A percentile compares a stretch with the other conserved stretches of the same genome.
Conservation (phyloP, 2,888 invertebrate genomes). For the Digitonthophagus gazella region DNA sequence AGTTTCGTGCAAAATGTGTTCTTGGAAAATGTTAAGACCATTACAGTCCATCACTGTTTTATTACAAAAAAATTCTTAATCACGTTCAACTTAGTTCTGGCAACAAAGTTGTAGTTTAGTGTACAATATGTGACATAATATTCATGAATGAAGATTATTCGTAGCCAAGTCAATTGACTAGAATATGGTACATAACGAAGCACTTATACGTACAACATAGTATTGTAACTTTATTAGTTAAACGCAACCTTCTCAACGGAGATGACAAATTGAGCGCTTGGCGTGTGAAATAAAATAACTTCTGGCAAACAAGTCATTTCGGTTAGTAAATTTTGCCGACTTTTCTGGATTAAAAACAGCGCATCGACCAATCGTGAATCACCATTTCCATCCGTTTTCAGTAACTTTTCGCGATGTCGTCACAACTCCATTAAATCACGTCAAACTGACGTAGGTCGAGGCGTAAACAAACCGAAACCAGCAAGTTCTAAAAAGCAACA, state of each 20-base stretch:
- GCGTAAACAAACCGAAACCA: neutral
- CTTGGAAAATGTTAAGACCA: no score
- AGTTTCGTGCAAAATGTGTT: no score
- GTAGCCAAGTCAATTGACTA: neutral
- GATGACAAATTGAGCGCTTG: neutral
- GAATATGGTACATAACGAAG: neutral
- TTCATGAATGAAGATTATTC: neutral
- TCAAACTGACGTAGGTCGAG: constrained; percentile 1
- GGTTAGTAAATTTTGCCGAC: neutral
- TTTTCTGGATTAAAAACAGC: neutral
- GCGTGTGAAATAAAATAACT: neutral
- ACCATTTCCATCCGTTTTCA: neutral
- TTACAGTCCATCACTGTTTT: no score
- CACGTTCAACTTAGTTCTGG: no score
- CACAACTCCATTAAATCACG: neutral
- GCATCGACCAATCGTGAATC: neutral
- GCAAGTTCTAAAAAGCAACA: neutral
- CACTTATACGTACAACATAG: neutral
- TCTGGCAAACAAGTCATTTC: neutral
- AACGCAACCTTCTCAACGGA: neutral
- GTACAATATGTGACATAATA: no score
- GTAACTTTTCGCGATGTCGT: neutral
- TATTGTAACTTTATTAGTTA: neutral
- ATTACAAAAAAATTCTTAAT: no score
- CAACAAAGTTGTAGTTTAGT: no score